Evolutionary conservation across 1,140 invertebrate species (phyloP).

Genomic region (Drosophila trapezifrons): DNA sequence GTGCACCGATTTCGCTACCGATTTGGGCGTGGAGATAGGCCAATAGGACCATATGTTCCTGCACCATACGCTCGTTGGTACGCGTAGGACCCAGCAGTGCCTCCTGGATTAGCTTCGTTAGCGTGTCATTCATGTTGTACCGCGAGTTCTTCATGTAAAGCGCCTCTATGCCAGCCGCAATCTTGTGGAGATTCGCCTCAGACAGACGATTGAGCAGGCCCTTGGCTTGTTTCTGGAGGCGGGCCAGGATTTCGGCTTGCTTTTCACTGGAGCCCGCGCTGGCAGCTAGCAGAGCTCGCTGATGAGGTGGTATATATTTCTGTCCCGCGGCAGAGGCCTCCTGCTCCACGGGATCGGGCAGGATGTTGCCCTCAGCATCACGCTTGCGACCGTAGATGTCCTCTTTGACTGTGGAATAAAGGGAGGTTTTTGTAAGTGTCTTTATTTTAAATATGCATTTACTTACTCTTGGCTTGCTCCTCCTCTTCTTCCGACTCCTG

Average conservation of each 20-base stretch:
- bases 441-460: not conserved
- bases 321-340: constrained; percentile 47
- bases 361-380: constrained; percentile 91
- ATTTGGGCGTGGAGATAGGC: constrained; percentile 95
- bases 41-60: constrained; percentile 93
- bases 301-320: constrained; percentile 93
- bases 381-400: constrained; percentile 96
- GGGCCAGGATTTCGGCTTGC: constrained; percentile 86
- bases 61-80: constrained; percentile 91
- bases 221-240: constrained; percentile 92
- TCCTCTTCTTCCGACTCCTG: constrained; percentile 18
- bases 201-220: constrained; percentile 94
- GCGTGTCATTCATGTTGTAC: constrained; percentile 92
- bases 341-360: constrained; percentile 82
- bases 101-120: constrained; percentile 89
- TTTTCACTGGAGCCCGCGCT: constrained; percentile 84
- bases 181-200: constrained; percentile 94
- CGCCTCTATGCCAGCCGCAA: constrained; percentile 89
- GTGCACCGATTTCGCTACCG: constrained; percentile 93
- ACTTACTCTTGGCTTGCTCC: constrained; percentile 18
- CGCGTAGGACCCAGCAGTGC: constrained; percentile 87
- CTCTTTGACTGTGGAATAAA: constrained; percentile 87
- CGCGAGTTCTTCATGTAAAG: constrained; percentile 91
- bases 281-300: constrained; percentile 85
- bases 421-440: not conserved